Evolutionary conservation across 2,888 invertebrate genomes (phyloP).

Genomic region (Schrankia costaestrigalis): DNA sequence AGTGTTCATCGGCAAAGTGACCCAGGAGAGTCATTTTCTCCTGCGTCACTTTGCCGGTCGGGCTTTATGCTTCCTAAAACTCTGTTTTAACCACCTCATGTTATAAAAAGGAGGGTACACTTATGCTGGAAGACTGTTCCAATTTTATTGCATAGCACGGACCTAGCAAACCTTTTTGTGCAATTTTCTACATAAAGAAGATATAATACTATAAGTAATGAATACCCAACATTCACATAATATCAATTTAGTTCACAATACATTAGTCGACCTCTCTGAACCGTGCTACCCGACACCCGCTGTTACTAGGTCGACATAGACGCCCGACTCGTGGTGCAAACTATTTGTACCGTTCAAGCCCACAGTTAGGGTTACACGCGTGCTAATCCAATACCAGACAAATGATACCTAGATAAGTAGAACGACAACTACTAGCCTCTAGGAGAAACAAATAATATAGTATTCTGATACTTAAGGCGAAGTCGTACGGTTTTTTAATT

Average conservation of each 20-base stretch:
- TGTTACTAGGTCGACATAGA: constrained; percentile 59
- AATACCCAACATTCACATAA: constrained; percentile 8
- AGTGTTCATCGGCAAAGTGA: too few species aligned
- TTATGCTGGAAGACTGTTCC: too few species aligned
- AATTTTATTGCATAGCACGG: too few species aligned
- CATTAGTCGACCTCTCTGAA: constrained; percentile 35
- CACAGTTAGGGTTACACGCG: constrained; percentile 61
- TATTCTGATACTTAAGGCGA: constrained; percentile 19
- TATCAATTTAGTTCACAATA: constrained; percentile 31
- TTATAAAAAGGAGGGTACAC: too few species aligned
- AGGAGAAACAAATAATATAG: constrained; percentile 36
- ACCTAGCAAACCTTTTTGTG: too few species aligned
- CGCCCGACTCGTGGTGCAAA: constrained; percentile 50
- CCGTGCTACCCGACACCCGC: constrained; percentile 55
- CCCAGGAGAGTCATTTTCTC: too few species aligned
- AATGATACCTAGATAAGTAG: constrained; percentile 54
- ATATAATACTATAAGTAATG: neutral
- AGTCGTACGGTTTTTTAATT: too few species aligned
- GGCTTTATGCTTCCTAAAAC: too few species aligned
- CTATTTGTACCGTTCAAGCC: constrained; percentile 72
- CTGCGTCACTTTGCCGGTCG: too few species aligned
- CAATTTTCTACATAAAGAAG: too few species aligned
- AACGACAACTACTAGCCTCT: constrained; percentile 40
- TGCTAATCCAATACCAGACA: constrained; percentile 59
- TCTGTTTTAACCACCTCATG: too few species aligned